Conservation (phyloP, 2,113 vertebrate species). For the Sapayoa aenigma region DNA sequence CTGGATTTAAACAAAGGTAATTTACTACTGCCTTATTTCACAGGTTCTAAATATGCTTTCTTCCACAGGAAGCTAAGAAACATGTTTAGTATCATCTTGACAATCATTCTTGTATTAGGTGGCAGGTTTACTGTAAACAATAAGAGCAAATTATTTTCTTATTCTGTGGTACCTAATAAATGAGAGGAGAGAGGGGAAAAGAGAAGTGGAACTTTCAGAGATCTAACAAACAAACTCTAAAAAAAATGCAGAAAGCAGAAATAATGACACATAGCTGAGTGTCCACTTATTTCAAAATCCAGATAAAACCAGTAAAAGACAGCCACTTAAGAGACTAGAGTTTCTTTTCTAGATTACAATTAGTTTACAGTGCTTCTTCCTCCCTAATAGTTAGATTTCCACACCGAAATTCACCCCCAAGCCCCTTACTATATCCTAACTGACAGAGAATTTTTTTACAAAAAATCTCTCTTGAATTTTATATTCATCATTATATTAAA, state of each 20-base stretch:
- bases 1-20: background rate
- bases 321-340: background rate
- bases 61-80: background rate
- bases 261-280: background rate
- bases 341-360: background rate
- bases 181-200: background rate
- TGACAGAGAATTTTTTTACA: background rate
- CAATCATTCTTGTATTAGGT: background rate
- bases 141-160: background rate
- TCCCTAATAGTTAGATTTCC: background rate
- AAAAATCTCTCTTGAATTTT: background rate
- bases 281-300: background rate
- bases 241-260: background rate
- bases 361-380: background rate
- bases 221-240: background rate
- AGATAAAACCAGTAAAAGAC: background rate
- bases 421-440: background rate
- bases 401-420: background rate
- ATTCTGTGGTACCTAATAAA: background rate
- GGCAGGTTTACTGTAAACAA: background rate
- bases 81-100: background rate
- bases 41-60: fast-evolving
- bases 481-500: background rate
- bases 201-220: background rate
- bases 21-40: background rate